Evolutionary conservation across 2,113 vertebrate genomes (phyloP).

Genomic region (Prochilodus magdalenae): DNA sequence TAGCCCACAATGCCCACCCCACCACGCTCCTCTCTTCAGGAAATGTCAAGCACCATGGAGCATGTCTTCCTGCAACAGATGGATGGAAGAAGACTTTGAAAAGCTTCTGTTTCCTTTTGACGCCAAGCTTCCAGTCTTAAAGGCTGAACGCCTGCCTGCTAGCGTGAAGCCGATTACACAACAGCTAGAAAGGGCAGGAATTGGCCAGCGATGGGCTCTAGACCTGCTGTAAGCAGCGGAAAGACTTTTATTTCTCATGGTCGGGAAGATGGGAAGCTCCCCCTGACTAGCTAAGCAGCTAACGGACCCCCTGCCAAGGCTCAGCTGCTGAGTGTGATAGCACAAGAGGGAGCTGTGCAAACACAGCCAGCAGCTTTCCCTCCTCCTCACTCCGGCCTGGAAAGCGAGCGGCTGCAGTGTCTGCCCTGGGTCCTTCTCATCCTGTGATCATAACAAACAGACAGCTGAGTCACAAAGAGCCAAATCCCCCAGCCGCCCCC

Average conservation of each 20-base stretch:
- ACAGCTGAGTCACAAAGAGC: slow-evolving; percentile 42
- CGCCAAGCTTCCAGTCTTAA: slow-evolving; percentile 10
- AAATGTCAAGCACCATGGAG: slow-evolving; percentile 48
- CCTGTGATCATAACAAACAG: slow-evolving; percentile 12
- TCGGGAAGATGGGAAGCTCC: slow-evolving; percentile 53
- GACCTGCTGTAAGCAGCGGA: slow-evolving; percentile 55
- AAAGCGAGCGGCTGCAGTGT: not conserved
- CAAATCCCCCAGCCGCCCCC: not conserved
- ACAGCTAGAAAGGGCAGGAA: slow-evolving; percentile 34
- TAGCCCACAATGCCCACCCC: slow-evolving; percentile 21
- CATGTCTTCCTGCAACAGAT: not conserved
- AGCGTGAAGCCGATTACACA: slow-evolving; percentile 31
- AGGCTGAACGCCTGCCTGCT: not conserved
- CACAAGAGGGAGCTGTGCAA: slow-evolving; percentile 49
- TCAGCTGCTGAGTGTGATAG: slow-evolving; percentile 66
- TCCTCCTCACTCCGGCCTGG: slow-evolving; percentile 51
- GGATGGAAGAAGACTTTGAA: slow-evolving; percentile 18
- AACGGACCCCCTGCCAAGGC: slow-evolving; percentile 63
- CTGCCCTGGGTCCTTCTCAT: not conserved
- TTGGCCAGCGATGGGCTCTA: slow-evolving; percentile 54
- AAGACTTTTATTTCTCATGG: slow-evolving; percentile 45
- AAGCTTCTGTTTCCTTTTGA: not conserved
- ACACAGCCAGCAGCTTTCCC: slow-evolving; percentile 38
- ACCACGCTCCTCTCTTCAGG: slow-evolving; percentile 51
- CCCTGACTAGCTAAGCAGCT: slow-evolving; percentile 62